Evolutionary conservation across 2,113 vertebrate species (phyloP), one percentile per base, ranked within the genome.

Genomic region (Catharus fuscescens): DNA sequence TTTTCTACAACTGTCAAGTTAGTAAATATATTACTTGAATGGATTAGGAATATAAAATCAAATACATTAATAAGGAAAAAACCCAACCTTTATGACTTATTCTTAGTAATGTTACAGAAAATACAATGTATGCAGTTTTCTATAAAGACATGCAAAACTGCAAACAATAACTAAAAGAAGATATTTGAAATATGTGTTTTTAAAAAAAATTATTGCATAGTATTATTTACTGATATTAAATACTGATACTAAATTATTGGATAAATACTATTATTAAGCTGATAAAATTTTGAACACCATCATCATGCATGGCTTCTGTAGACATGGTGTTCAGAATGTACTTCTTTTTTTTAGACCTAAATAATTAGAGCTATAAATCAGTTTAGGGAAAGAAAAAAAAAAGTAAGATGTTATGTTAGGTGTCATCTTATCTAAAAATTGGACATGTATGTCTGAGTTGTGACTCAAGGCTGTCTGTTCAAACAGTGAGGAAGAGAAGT

Each of bases 1-100:
- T 91, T 71, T 94, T 57, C 18, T 92, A 89, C 26, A 79, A 16
- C 34, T 78, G 3, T 56, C 65, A 81, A 38, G 12, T 93, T 95
- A 92, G 60, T 86, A 80, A 91, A 60, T 82, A 8, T 57, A 57
- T 84, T 89, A 9, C 8, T 82, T 61, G 32, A 57, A 57, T 61
- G 13, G 7, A 16, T 86, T 91, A 81, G 5, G 40, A 90, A 61
- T 76, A 67, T 9, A 64, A 91, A 48, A 79, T 79, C 10, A 74
- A 88, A 94, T 87, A 50, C 9, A 69, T 73, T 92, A 65, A 17
- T 62, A 18, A 78, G 18, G 36, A 83, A 94, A 95, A 95, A 84
- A 38, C 24, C 19, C 34, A 14, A 17, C 7, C 8, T 79, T 93
- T 61, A 52, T 23, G 14, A 5, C 89, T 80, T 89, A 17, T 77